phyloP scores from a whole-genome alignment of 2,113 vertebrate genomes.

The Neofelis nebulosa region DNA sequence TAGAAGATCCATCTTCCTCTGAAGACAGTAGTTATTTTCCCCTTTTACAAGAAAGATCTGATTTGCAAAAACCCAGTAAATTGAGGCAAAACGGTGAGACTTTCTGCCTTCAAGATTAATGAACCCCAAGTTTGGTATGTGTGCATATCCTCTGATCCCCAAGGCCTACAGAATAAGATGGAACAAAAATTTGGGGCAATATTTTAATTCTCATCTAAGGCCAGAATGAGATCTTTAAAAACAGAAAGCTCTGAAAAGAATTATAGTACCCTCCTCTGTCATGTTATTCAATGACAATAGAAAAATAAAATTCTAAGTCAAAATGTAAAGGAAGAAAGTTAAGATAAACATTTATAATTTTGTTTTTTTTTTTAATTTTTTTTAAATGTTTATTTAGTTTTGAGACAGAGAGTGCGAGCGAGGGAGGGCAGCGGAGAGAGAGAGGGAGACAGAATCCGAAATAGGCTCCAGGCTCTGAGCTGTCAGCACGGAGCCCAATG shows the following conservation, averaged over 20 bases:
- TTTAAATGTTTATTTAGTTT: no score
- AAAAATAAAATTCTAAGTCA: background rate
- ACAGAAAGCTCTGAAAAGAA: background rate
- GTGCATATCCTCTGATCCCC: background rate
- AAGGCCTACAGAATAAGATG: background rate
- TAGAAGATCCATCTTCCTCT: conserved; percentile 22
- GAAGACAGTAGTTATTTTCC: background rate
- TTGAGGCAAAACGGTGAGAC: background rate
- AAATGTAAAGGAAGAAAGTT: background rate
- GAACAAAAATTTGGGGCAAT: background rate
- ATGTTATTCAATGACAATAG: background rate
- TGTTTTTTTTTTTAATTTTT: accelerated
- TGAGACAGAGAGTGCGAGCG: no score
- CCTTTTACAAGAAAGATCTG: background rate
- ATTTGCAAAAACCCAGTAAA: background rate
- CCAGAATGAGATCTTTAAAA: background rate
- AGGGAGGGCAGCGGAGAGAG: no score
- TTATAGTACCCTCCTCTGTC: background rate
- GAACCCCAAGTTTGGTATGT: background rate
- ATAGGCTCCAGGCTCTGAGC: no score
- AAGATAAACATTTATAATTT: background rate
- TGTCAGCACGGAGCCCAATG: no score
- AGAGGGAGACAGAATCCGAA: no score
- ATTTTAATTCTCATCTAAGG: background rate
- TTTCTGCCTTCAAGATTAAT: conserved; percentile 20